Base-by-base conservation (phyloP, 2,888 invertebrate genomes). In the Acronicta alni region DNA sequence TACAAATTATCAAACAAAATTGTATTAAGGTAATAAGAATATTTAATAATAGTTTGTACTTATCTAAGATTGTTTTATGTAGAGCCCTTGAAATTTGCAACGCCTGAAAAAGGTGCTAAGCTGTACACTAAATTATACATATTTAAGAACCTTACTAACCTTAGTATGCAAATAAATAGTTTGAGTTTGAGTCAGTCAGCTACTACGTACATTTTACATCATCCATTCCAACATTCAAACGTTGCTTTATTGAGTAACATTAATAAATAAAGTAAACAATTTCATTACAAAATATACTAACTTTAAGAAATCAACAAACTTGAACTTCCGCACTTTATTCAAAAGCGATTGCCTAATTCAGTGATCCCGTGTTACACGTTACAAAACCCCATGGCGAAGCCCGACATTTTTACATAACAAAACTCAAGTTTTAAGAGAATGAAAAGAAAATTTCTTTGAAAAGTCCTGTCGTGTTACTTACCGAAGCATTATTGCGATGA, bases 391-490 rank as follows among this genome's bases (percentile, higher is more conserved):
- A 30, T 10, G 26, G 26, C 26, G 49, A 54, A 58, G 30, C 30
- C 53, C 14, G 26, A 39, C n/a, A 43, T 65, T 59, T 74, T 71
- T 42, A 52, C 57, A 52, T 57, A 53, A 58, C 51, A 62, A 51
- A 58, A 53, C 37, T 16, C 1, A 1, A 23, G 5, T 12, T 30
- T 10, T 30, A 30, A 30, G 10, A 30, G 30, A 12, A 12, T 30
- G 10, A 30, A n/a, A 65, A 43, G 23, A 57, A 72, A 58, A 12
- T 32, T n/a, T 55, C 35, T 67, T 56, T 56, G 42, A 20, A 62
- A 76, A 56, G 56, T 30, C 20, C 32, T 54, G 58, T 49, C 63
- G 73, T 55, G 69, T 64, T 69, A 16, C 63, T 57, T n/a, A 35
- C 48, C 39, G 14, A 55, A 39, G 42, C 72, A 55, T 64, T 58